Percentiles rank a stretch among this genome's conserved stretches.
phyloP scores from a whole-genome alignment of 2,888 invertebrate species.

The Pollenia angustigena region DNA sequence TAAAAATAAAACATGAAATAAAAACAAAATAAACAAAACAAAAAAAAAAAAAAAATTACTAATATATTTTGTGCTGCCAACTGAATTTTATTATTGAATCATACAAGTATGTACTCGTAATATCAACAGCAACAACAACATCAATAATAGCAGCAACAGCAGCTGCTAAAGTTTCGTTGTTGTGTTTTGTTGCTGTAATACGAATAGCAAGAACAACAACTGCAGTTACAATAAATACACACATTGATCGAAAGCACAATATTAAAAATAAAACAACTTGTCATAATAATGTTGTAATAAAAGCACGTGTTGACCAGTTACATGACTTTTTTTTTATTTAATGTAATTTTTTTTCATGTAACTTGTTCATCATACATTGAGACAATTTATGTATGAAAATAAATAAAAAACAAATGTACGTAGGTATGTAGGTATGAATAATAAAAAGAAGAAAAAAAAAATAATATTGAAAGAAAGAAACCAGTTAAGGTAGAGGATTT shows the following conservation, averaged over 20 bases:
- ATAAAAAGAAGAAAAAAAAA: constrained; percentile 7
- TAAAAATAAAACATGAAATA: constrained; percentile 36
- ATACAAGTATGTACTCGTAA: constrained; percentile 41
- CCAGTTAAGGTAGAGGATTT: constrained; percentile 41
- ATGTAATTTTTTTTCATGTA: constrained; percentile 4
- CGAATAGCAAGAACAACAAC: constrained; percentile 15
- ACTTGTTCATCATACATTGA: constrained; percentile 40
- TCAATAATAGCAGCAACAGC: not conserved
- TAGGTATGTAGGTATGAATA: not conserved
- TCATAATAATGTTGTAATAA: constrained; percentile 79
- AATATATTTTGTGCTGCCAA: constrained; percentile 36
- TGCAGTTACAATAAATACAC: constrained; percentile 42
- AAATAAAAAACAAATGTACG: constrained; percentile 28
- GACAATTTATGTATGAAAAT: constrained; percentile 33
- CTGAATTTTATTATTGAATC: constrained; percentile 63
- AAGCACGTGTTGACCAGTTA: constrained; percentile 81
- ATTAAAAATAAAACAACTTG: constrained; percentile 64
- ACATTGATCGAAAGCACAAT: constrained; percentile 49
- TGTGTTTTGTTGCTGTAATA: constrained; percentile 23
- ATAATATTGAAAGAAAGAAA: constrained; percentile 32
- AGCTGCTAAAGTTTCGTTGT: constrained; percentile 1
- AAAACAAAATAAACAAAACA: constrained; percentile 56
- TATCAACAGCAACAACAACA: constrained; percentile 11
- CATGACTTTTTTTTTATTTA: constrained; percentile 54
- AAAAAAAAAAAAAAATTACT: constrained; percentile 24